Base-by-base conservation (phyloP, 2,797 vertebrate genomes). In the Peromyscus attwateri region DNA sequence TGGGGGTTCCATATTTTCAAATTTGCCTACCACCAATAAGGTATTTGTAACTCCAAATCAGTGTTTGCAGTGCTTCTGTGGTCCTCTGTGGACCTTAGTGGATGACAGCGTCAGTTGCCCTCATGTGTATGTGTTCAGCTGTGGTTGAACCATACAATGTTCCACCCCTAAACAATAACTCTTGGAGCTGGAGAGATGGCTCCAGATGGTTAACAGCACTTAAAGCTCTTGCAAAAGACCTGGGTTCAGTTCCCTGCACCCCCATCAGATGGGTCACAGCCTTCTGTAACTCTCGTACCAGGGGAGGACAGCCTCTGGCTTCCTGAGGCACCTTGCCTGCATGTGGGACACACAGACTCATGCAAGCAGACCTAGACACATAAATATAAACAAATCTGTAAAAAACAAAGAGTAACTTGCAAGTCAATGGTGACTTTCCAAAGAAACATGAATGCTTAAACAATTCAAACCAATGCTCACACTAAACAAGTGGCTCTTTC, bases 111-210 rank as follows among this genome's bases (percentile, higher is more conserved):
- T 40, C 37, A 68, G 4, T 29, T 37, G 1, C 21, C 1, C 40
- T 25, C 1, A 19, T 5, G 46, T 8, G 2, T 23, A 2, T 0
- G 0, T 49, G 57, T 52, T 64, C 75, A n/a, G 57, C 25, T 49
- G 21, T 60, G 46, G 2, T 1, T 64, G 81, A 83, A 43, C 27
- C 25, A 12, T 64, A 60, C 0, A 16, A 7, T 6, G 1, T 49
- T 68, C 52, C 23, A 2, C 8, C 46, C 46, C 23, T 46, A 23
- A 43, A 66, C 27, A 9, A 62, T 23, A 17, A 43, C 27, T 31
- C 7, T 31, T 31, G 1, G 10, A 31, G 3, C 43, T n/a, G 11
- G 43, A n/a, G 43, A 49, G 83, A 49, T 23, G 57, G 31, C 43
- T 85, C 83, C 19, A 40, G 52, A 55, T 55, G 52, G 43, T 68